These are phyloP conservation scores for Sorex araneus DNA, from an alignment of 2,113 vertebrate genomes.

Conservation along the genomic window DNA sequence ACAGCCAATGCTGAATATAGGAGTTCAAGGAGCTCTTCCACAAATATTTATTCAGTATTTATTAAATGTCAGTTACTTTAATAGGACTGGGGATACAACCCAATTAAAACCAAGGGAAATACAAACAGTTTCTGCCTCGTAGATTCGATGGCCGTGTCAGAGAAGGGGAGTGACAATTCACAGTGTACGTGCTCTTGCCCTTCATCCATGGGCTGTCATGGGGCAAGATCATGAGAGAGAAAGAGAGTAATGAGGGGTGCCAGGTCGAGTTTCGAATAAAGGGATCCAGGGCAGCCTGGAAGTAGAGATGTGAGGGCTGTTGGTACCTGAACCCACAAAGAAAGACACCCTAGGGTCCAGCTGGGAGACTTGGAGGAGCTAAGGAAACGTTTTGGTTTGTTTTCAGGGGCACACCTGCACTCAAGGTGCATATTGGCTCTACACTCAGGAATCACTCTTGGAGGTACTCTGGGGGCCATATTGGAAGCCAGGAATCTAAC, in stretches of 20 bases:
- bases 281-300: neutral
- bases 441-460: no score
- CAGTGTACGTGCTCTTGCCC: neutral
- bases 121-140: conserved; percentile 39
- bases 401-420: no score
- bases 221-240: neutral
- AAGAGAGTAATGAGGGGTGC: neutral
- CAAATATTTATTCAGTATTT: conserved; percentile 66
- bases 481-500: no score
- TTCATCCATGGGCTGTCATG: neutral
- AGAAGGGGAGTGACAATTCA: neutral
- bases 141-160: neutral
- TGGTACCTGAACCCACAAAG: neutral
- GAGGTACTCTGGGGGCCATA: no score
- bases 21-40: conserved; percentile 61
- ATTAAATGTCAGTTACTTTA: conserved; percentile 69
- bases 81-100: neutral
- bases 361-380: no score
- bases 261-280: neutral
- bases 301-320: neutral
- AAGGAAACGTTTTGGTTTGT: no score
- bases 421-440: no score
- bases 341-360: neutral
- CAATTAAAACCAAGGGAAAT: neutral
- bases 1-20: conserved; percentile 42